These are phyloP conservation scores for Plusia festucae DNA, from an alignment of 2,888 invertebrate species.

Conservation along the genomic window DNA sequence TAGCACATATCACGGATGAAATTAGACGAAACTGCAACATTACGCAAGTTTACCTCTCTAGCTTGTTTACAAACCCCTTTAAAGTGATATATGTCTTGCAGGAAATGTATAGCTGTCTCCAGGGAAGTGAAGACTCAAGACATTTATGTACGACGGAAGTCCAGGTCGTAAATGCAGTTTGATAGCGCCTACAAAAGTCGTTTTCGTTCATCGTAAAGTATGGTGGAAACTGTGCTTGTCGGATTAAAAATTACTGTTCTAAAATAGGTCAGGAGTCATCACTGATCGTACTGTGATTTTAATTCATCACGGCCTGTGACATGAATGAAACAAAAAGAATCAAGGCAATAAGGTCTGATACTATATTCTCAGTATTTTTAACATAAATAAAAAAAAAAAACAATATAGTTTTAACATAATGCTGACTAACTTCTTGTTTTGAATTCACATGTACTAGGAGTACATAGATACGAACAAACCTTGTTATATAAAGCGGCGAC, in stretches of 20 bases:
- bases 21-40: slow-evolving; percentile 50
- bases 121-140: slow-evolving; percentile 45
- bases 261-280: too few relatives aligned
- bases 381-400: too few relatives aligned
- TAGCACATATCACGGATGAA: slow-evolving; percentile 35
- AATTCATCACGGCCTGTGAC: too few relatives aligned
- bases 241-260: neutral
- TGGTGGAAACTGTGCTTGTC: neutral
- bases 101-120: slow-evolving; percentile 44
- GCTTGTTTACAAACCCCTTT: slow-evolving; percentile 32
- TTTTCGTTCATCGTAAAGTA: neutral
- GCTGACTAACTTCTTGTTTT: too few relatives aligned
- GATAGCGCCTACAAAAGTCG: slow-evolving; percentile 40
- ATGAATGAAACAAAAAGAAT: too few relatives aligned
- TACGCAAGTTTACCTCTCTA: slow-evolving; percentile 46
- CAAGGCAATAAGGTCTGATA: too few relatives aligned
- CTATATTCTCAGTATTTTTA: too few relatives aligned
- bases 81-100: slow-evolving; percentile 36
- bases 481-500: slow-evolving; percentile 21
- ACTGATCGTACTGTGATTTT: too few relatives aligned
- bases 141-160: slow-evolving; percentile 40
- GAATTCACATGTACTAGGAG: slow-evolving; percentile 30
- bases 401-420: too few relatives aligned
- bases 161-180: slow-evolving; percentile 40
- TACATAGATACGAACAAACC: slow-evolving; percentile 33